Base-by-base conservation (phyloP, 2,888 invertebrate genomes). In the Sisyra terminalis region DNA sequence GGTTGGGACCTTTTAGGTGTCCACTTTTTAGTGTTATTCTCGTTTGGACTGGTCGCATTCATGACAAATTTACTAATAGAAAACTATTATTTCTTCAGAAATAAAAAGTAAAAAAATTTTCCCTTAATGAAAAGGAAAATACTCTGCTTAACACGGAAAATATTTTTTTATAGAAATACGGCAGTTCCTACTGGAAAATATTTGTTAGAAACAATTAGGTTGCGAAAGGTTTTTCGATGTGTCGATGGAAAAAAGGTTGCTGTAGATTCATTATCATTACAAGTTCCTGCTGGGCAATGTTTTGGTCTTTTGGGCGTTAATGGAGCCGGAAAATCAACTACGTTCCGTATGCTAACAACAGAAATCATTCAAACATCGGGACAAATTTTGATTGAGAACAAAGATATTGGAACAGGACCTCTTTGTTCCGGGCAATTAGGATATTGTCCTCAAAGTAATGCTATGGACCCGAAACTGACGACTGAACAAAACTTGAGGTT, bases 361-460 rank as follows among this genome's bases (percentile, higher is more conserved):
- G 72, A 76, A 52, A 50, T 69, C 46, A 59, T 64, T 29, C 71
- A 75, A n/a, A 65, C 68, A 29, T 52, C 65, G 1, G 79, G 79
- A 0, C 51, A 52, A 13, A 57, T 73, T 13, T 62, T 64, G 48
- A 57, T 73, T 35, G 57, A 57, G 46, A 64, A 60, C 9, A 49
- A 50, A 13, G 51, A 55, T 46, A 48, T 60, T 44, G 55, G 53
- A 3, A 47, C 41, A 3, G 51, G 54, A 37, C 59, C 60, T 5
- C 49, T 59, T n/a, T 57, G 55, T 46, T 55, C 54, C 40, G 58
- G 59, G 1, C 55, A 59, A 46, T 62, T 78, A 60, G 86, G 86
- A 30, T 93, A 92, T 60, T 93, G 92, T 57, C 90, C 92, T 0
- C 92, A 93, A 64, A 84, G 77, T 52, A 88, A 92, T 63, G 87